Evolutionary conservation across 64 coral and sea anemone genomes (phyloP), one percentile per base, ranked within the genome.

Genomic region (Exaiptasia diaphana): DNA sequence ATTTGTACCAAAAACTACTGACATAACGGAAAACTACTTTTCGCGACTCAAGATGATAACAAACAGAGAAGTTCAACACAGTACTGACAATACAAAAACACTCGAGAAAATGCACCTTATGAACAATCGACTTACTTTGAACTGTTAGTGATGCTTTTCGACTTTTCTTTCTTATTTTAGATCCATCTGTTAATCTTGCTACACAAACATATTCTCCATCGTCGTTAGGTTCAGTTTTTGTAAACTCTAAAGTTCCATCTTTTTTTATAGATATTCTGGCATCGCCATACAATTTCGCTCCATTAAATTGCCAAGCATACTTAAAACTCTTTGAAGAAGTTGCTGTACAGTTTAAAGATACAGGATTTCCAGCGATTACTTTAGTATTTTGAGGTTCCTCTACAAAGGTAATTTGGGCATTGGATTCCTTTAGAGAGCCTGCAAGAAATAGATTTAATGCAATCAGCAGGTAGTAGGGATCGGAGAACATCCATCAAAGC

Each of bases 211-310:
- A 87, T 1, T 67, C 3, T 3, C 84, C 84, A 36, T 53, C 72
- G 41, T 87, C 84, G 0, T 67, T 29, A 17, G 18, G 2, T 12
- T 87, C 23, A 17, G 60, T 64, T 25, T 67, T 54, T 4, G 49
- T 68, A 36, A 87, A 67, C 37, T 67, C n/a, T 41, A 87, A 78
- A 52, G 42, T 87, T 26, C 84, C 84, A 53, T 87, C 84, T 6
- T 15, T 7, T 50, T 67, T 62, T 21, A 68, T 42, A 18, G 26
- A 24, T 13, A 77, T 25, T 12, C 84, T 25, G 38, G 30, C 4
- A 23, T 67, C 62, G 0, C 35, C 25, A 5, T 9, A 34, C 21
- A 87, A 26, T 39, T 23, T 54, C 41, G 15, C 7, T 11, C 23
- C 23, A 21, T 78, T 27, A 1, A 67, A 38, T 38, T n/a, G 3